Conservation (phyloP, 1,140 invertebrate species). For the Drosophila kanapiae region DNA sequence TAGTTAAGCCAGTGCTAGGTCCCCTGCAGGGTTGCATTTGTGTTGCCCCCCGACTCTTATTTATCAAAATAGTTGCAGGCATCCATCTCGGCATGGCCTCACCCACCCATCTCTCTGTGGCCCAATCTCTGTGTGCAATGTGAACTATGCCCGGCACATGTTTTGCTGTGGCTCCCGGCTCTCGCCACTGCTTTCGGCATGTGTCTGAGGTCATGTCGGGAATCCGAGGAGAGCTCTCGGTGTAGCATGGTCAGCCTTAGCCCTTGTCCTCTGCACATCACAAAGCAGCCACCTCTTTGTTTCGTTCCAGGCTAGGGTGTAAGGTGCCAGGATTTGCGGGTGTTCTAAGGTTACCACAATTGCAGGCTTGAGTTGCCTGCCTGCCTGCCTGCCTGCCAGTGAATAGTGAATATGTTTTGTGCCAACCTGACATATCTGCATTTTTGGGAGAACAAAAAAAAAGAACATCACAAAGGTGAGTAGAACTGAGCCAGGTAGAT, state of each 20-base stretch:
- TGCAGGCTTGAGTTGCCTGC: conserved; percentile 10
- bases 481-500: neutral
- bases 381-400: no score
- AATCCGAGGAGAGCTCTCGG: conserved; percentile 16
- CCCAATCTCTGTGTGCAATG: conserved; percentile 22
- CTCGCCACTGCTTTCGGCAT: conserved; percentile 34
- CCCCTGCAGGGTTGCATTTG: neutral
- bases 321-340: conserved; percentile 16
- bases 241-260: conserved; percentile 2
- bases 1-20: neutral
- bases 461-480: neutral
- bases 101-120: neutral
- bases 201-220: conserved; percentile 46
- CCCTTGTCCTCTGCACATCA: neutral
- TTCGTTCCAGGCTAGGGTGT: neutral
- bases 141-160: conserved; percentile 40
- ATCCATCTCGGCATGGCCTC: conserved; percentile 11
- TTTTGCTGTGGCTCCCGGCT: conserved; percentile 27
- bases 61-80: conserved; percentile 33
- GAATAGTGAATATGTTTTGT: conserved; percentile 2
- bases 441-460: neutral
- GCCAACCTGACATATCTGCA: conserved; percentile 2
- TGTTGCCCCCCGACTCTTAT: conserved; percentile 4
- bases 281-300: conserved; percentile 1
- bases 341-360: conserved; percentile 13